A percentile compares a stretch with the other conserved stretches of the same genome.
Evolutionary conservation across 1,140 invertebrate genomes (phyloP).

Genomic region (Piezodorus guildinii): DNA sequence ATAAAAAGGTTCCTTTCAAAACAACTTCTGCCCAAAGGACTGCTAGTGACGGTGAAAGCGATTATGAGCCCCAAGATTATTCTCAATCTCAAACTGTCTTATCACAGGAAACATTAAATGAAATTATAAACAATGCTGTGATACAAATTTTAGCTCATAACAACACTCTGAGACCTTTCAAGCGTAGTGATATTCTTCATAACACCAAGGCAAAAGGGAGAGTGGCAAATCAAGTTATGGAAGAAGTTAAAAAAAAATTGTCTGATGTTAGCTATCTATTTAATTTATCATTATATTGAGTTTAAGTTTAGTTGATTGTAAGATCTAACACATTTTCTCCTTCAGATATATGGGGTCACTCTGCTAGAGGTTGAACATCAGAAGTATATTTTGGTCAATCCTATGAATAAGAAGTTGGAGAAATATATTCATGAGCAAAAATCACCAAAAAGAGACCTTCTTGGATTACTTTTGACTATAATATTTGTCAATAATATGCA

Average conservation of each 20-base stretch:
- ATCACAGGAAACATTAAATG: background rate
- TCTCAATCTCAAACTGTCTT: slow-evolving; percentile 4
- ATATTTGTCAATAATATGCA: slow-evolving; percentile 14
- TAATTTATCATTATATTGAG: background rate
- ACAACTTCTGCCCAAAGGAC: background rate
- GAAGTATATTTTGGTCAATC: slow-evolving; percentile 12
- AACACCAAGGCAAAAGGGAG: slow-evolving; percentile 9
- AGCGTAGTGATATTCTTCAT: slow-evolving; percentile 2
- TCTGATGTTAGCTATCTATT: background rate
- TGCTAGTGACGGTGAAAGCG: background rate
- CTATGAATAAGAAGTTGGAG: slow-evolving; percentile 4
- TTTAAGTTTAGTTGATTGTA: background rate
- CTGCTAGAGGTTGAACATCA: slow-evolving; percentile 6
- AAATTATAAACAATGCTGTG: slow-evolving; percentile 5
- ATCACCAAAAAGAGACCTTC: slow-evolving; percentile 2
- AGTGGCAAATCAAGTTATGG: background rate
- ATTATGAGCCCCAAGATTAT: background rate
- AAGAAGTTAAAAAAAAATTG: slow-evolving; percentile 11
- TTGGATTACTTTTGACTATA: background rate
- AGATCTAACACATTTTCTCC: background rate
- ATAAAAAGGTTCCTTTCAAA: background rate
- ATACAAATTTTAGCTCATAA: slow-evolving; percentile 5
- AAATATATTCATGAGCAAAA: slow-evolving; percentile 8
- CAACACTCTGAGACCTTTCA: slow-evolving; percentile 8
- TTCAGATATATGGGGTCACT: slow-evolving; percentile 4